Base-by-base conservation (phyloP, 2,888 invertebrate species). In the Caenorhabditis sp. region DNA sequence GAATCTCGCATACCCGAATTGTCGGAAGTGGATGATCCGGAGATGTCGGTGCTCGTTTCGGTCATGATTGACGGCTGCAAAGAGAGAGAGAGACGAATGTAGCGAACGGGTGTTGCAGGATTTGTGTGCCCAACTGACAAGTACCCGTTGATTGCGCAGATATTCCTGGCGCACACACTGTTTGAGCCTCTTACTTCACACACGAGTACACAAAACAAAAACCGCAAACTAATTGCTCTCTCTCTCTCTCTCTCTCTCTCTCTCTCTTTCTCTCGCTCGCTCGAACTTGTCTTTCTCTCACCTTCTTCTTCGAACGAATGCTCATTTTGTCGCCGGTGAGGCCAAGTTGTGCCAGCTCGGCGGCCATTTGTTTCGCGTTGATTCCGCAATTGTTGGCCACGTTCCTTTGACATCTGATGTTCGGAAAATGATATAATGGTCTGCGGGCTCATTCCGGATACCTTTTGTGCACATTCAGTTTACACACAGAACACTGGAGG, bases 371-470 rank as follows among this genome's bases (percentile, higher is more conserved):
- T 90, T 96, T 95, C 65, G 95, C 95, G 91, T 99, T 95, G 90
- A 97, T 95, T 88, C 99, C 98, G 91, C 99, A 99, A 91, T 96
- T 98, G 92, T 98, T 98, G 78, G 98, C 97, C 80, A 99, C 98
- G 91, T 99, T 99, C 91, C 95, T 95, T 92, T 96, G 95, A 91
- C 99, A 99, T 70, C 87, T 86, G 56, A 3, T 13, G 9, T 9
- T 35, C 35, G 35, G n/a, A n/a, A n/a, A n/a, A n/a, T n/a, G n/a
- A n/a, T n/a, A n/a, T n/a, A n/a, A n/a, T n/a, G n/a, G n/a, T n/a
- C n/a, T 35, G 35, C 20, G 20, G 32, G 15, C 9, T 11, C n/a
- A 26, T 55, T 55, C 8, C n/a, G n/a, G 43, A 26, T 43, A 85
- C 86, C 98, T 93, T 91, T 98, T 98, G 92, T 99, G 98, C 78